Evolutionary conservation across 2,888 invertebrate genomes (phyloP), one percentile per base, ranked within the genome.

Genomic region (Diarsia mendica): DNA sequence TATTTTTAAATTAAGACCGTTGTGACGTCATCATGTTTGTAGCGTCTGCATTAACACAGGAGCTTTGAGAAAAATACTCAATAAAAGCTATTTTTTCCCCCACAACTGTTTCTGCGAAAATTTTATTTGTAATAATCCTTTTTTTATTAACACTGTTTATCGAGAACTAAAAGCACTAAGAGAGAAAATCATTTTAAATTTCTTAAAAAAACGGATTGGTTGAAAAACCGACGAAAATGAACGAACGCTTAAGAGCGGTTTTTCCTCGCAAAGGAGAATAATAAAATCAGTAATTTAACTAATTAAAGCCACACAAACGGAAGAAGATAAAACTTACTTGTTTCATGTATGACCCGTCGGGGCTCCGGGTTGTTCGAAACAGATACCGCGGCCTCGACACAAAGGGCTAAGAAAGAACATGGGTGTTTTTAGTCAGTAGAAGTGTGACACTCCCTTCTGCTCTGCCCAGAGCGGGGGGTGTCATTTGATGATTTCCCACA

Each of bases 1-100:
- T 67, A 46, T 69, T 81, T 84, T 81, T 49, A 70, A 79, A 84
- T 81, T 66, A 60, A 70, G 64, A 67, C 46, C n/a, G 58, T 71
- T 73, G 39, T 85, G 70, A 60, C 72, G 76, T 67, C 66, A 81
- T 60, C 60, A 58, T 63, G 49, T 23, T 79, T n/a, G 75, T 72
- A 70, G 33, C 8, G 55, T 33, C 73, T n/a, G 70, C 64, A 69
- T 23, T 11, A 48, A 20, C 13, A 20, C 8, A 2, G 23, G 10
- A 5, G 23, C 9, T 46, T 4, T 6, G 28, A 15, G 33, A 10
- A 67, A 73, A 66, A 58, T 39, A 23, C 8, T 39, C 39, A 39
- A 8, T 39, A 23, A 58, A 44, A 49, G 33, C 18, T 9, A 1
- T 58, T 60, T 23, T 28, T 60, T 60, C 18, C 28, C 13, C 28